Evolutionary conservation across 2,113 vertebrate species (phyloP), one percentile per base, ranked within the genome.

Genomic region (Natator depressus): DNA sequence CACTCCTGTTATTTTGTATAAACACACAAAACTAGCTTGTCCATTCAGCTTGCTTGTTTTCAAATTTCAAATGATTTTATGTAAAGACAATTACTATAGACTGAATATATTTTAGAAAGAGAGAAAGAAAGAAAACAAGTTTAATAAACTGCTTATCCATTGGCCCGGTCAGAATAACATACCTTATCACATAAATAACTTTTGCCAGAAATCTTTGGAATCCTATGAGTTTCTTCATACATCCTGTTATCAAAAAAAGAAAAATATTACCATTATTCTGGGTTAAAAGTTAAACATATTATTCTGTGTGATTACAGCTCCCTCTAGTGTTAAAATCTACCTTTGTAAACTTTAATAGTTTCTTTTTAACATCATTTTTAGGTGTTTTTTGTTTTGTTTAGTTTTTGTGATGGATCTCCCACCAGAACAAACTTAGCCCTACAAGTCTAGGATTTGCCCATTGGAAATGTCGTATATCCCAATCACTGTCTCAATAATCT

Each of bases 321-420:
- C 96, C 96, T 96, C 97, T 98, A 92, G 82, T 76, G 97, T 35
- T 20, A 13, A 65, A 38, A 75, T 29, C 49, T 22, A 88, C 69
- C 1, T 17, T 92, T 31, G 59, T 20, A 83, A 17, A 29, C 35
- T 4, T 2, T 6, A 42, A 22, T 42, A 46, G 29, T 1, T 62
- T 49, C 59, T 25, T 47, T 82, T 25, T 1, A 3, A 0, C 8
- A 72, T 6, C 35, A 1, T 25, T 59, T 57, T n/a, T 17, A 62
- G 35, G n/a, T 24, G 42, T 22, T 24, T 2, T 5, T 19, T 53
- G 20, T 10, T 84, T 72, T 25, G 81, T 69, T 31, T 62, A 16
- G 5, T 62, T 62, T 69, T 69, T 69, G 62, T 69, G 8, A 4
- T 69, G 35, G 35, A 20, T n/a, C 62, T 69, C 17, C 8, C 16